phyloP scores from a whole-genome alignment of 2,888 invertebrate genomes.

The Pterostichus madidus region DNA sequence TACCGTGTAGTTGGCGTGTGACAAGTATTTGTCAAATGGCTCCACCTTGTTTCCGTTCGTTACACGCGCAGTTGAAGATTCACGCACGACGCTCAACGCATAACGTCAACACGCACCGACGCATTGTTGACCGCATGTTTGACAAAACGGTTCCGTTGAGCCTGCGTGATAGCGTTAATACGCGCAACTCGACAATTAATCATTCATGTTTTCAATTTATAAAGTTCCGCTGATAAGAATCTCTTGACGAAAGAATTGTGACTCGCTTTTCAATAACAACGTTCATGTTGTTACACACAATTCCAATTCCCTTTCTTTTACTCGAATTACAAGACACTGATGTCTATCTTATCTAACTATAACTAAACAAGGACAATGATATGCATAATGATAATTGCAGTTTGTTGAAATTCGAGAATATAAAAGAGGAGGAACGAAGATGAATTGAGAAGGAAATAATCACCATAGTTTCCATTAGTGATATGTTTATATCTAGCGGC shows the following conservation, averaged over 20 bases:
- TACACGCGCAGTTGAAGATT: constrained; percentile 48
- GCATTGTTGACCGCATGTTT: constrained; percentile 49
- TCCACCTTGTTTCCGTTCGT: constrained; percentile 70
- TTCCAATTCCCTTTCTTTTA: no score
- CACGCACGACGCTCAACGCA: neutral
- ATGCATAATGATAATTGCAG: no score
- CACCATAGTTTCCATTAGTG: constrained; percentile 12
- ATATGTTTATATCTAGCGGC: constrained; percentile 40
- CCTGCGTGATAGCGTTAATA: constrained; percentile 60
- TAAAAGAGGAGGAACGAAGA: no score
- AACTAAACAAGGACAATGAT: no score
- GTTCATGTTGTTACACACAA: constrained; percentile 11
- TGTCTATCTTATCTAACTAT: no score
- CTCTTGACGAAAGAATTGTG: constrained; percentile 58
- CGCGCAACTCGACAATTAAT: constrained; percentile 62
- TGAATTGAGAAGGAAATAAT: neutral
- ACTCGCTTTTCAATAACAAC: constrained; percentile 60
- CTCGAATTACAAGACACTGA: no score
- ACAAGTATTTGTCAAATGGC: constrained; percentile 72
- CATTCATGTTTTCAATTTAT: constrained; percentile 66
- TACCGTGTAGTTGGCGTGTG: constrained; percentile 42
- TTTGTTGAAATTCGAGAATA: no score
- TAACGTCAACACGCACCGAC: neutral
- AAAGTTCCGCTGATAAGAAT: constrained; percentile 58
- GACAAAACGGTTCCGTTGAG: constrained; percentile 64